Conservation (phyloP, 2,888 invertebrate species). For the Calameuta pallipes region DNA sequence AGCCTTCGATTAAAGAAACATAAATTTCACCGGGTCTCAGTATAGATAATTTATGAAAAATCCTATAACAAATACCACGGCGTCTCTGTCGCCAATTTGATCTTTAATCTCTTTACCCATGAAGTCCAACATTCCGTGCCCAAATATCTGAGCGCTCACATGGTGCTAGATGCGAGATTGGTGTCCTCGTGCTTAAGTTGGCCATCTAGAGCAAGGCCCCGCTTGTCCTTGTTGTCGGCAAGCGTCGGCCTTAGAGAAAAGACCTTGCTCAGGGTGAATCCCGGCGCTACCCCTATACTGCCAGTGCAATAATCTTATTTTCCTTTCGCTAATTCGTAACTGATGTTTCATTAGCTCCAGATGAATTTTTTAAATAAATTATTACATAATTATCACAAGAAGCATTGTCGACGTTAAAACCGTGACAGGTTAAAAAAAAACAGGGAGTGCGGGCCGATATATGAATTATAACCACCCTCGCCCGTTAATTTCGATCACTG, state of each 20-base stretch:
- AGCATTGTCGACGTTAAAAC: not conserved
- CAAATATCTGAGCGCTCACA: slow-evolving; percentile 72
- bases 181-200: slow-evolving; percentile 91
- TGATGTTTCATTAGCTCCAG: slow-evolving; percentile 15
- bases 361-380: not conserved
- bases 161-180: slow-evolving; percentile 87
- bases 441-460: too few species aligned
- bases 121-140: slow-evolving; percentile 32
- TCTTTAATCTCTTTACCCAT: slow-evolving; percentile 8
- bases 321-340: slow-evolving; percentile 48
- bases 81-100: slow-evolving; percentile 2
- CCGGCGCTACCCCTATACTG: slow-evolving; percentile 85
- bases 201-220: slow-evolving; percentile 86
- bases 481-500: not conserved
- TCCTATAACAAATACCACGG: not conserved
- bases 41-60: not conserved
- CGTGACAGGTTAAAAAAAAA: not conserved
- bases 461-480: too few species aligned
- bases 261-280: slow-evolving; percentile 88
- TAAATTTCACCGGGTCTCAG: not conserved
- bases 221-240: slow-evolving; percentile 86
- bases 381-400: not conserved
- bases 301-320: slow-evolving; percentile 64
- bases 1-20: not conserved
- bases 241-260: slow-evolving; percentile 82